Base-by-base conservation (phyloP, 1,140 invertebrate species). In the Ephestia elutella region DNA sequence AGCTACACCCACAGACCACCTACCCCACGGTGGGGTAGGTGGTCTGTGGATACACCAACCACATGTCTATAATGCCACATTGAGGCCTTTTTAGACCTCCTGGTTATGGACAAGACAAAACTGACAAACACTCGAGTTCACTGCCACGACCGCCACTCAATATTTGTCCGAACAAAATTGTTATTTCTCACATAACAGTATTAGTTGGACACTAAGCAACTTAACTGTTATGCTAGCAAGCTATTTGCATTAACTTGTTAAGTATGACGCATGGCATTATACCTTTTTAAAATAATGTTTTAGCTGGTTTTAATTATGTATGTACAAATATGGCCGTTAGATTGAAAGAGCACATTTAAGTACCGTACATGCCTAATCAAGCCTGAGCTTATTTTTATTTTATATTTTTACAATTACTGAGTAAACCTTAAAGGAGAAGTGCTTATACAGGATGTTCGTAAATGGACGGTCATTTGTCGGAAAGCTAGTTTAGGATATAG, bases 161-260 rank as follows among this genome's bases (percentile, higher is more conserved):
- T 44, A 44, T 44, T 44, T 44, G 13, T 44, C 38, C 38, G 38
- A 44, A 44, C 38, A 44, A 7, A 3, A 44, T 53, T 50, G 49
- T 65, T 75, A 70, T 66, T 73, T 75, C 62, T 73, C 68, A 35
- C 72, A 55, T 67, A 70, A 59, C 72, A 68, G 69, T 66, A 68
- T 63, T 62, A 70, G 65, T 59, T 53, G 54, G 56, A 63, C 64
- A 67, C 68, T 76, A 74, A 77, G 64, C 59, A 63, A 53, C 59
- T 66, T 68, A 71, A 71, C 68, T 49, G 73, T 70, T 54, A 56
- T 60, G 51, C 51, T 25, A 30, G 51, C 49, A 49, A 64, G 62
- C 54, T 54, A 63, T 77, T 80, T 64, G 67, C 75, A 59, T 25
- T 54, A 49, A 60, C 50, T 53, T 61, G 73, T 65, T 73, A 80